Percentiles rank a stretch among this genome's conserved stretches.
Evolutionary conservation across 2,888 invertebrate genomes (phyloP).

Genomic region (Sphecodes monilicornis): DNA sequence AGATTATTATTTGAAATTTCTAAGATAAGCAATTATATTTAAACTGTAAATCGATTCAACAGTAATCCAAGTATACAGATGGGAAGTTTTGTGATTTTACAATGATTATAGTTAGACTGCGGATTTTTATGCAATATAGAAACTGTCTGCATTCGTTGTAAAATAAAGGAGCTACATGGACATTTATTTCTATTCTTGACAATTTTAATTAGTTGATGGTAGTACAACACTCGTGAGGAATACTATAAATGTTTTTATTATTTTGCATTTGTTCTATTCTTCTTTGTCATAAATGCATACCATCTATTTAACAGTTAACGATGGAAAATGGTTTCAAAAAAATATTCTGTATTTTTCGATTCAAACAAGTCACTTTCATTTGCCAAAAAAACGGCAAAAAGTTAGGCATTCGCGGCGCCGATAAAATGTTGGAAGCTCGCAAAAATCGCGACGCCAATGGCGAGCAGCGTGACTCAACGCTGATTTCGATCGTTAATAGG

Average conservation of each 20-base stretch:
- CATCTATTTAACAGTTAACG: no score
- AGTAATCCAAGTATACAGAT: no score
- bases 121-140: no score
- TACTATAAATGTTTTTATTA: neutral
- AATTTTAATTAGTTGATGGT: no score
- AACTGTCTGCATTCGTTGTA: no score
- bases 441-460: constrained; percentile 64
- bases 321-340: neutral
- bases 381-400: neutral
- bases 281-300: no score
- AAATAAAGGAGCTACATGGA: no score
- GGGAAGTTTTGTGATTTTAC: no score
- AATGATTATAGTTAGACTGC: no score
- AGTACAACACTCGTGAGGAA: neutral
- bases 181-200: no score
- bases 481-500: constrained; percentile 71
- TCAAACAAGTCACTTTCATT: neutral
- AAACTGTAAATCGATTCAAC: neutral
- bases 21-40: neutral
- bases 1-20: neutral
- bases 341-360: neutral
- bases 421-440: no score
- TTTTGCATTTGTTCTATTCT: no score
- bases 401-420: neutral
- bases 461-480: constrained; percentile 55